Base-by-base conservation (phyloP, 2,888 invertebrate species). In the Acrobeloides nanus region DNA sequence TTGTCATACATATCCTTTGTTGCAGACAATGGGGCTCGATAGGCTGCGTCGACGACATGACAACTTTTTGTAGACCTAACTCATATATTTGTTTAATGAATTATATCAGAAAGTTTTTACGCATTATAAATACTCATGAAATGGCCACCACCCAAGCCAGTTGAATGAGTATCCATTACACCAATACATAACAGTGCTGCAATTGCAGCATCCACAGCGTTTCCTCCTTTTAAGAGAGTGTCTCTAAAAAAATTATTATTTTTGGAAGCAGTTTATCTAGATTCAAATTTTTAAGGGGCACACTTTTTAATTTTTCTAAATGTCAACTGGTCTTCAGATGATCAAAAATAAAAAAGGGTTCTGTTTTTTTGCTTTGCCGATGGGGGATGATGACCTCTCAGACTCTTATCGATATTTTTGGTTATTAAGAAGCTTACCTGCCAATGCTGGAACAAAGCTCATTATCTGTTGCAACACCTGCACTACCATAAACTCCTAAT, bases 141-240 rank as follows among this genome's bases (percentile, higher is more conserved):
- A 75, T 89, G 89, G 8, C 89, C 89, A 34, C 90, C 89, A 3
- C 89, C 89, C 4, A 89, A 76, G 0, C 89, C 89, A 82, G 84
- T 85, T 62, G 86, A 83, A 75, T 89, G 87, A 3, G 85, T 82
- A 73, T 86, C 83, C 17, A 84, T 81, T 4, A 87, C 80, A 0
- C 59, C 58, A 20, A 64, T 52, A 35, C 58, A 58, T 38, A 62
- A 47, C 7, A 50, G 25, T 6, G 86, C 81, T 0, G 88, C 87
- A 64, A 90, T 84, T 0, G 87, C 85, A 0, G 88, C 86, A 74
- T 90, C 90, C 3, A 85, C 85, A 0, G 86, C 88, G 26, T 75
- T 73, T 24, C 76, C 75, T 4, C 72, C 82, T 66, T 80, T 81
- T 61, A 80, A 75, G 31, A 89, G 76, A 61, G 87, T 84, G 10